Base-by-base conservation (phyloP, 2,113 vertebrate species). In the Neolamprologus fasciatus region DNA sequence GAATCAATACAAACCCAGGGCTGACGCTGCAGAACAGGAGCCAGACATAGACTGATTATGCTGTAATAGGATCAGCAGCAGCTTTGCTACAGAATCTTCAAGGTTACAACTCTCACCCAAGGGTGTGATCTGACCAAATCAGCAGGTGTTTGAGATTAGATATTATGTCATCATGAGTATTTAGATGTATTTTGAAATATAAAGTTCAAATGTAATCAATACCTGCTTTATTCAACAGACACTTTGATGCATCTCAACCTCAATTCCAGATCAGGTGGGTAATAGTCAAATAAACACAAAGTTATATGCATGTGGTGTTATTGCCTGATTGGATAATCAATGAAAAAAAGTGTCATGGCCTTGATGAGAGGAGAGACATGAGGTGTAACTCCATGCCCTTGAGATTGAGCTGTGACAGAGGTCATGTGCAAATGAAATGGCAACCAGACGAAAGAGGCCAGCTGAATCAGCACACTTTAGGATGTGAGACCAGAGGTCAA, bases 1-100 rank as follows among this genome's bases (percentile, higher is more conserved):
- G 51, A 89, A 95, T 94, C 92, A n/a, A 95, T 94, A 50, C 50
- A 45, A 66, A 90, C 33, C 54, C 66, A 33, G 50, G 45, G 87
- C 93, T 95, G 93, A 94, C 28, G 9, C 80, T 85, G 95, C 92
- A 92, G 81, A 93, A 90, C 85, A 6, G 47, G 51, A 92, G 88
- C 84, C 84, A 86, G 86, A 89, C 85, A 13, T 31, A 19, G 87
- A 95, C 95, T 88, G 82, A 94, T 93, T 80, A 53, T 81, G 85
- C 87, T 80, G 90, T 90, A 88, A 93, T 92, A 88, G 86, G 88
- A 93, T 94, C 90, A 95, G 88, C 88, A 89, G 68, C 63, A 37
- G 82, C 80, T 17, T 86, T 50, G 71, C 58, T 58, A 35, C 45
- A 51, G 19, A 71, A 53, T 31, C 17, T 84, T 85, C 83, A 84